These are phyloP conservation scores for Aurelia sp. DNA, from an alignment of 30 jellyfish, hydroid and myxozoan genomes.

Conservation along the genomic window DNA sequence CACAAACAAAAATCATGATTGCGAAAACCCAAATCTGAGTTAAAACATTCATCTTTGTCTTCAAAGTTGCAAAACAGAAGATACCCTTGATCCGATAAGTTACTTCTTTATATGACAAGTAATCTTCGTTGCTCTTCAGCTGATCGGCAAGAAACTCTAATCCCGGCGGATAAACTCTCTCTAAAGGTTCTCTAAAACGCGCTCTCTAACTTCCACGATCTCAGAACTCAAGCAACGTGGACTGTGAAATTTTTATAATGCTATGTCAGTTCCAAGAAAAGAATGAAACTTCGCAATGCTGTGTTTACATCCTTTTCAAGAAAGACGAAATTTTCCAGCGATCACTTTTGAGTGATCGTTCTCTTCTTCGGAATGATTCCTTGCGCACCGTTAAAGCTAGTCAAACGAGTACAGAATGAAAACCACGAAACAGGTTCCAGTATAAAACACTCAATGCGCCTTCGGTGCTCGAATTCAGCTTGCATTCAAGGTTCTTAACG, in stretches of 20 bases:
- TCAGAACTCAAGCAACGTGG: not conserved
- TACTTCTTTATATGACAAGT: too few species aligned
- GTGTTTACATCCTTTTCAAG: not conserved
- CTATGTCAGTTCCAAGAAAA: not conserved
- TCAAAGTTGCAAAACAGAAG: too few species aligned
- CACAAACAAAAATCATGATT: too few species aligned
- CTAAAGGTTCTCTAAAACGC: too few species aligned
- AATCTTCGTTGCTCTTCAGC: too few species aligned
- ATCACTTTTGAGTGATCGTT: not conserved
- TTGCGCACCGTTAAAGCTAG: not conserved
- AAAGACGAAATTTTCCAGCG: not conserved
- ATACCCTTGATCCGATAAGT: too few species aligned
- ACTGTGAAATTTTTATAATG: constrained; percentile 11
- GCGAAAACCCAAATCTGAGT: too few species aligned
- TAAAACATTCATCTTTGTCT: too few species aligned
- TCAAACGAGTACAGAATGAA: constrained; percentile 5
- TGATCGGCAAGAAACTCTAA: too few species aligned
- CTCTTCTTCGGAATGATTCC: too few species aligned
- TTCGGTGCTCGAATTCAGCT: constrained; percentile 65
- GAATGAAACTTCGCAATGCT: constrained; percentile 29
- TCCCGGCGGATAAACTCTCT: too few species aligned
- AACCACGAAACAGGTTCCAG: constrained; percentile 63
- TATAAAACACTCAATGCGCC: constrained; percentile 30
- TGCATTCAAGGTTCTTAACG: constrained; percentile 41
- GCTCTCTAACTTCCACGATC: not conserved